Conservation (phyloP, 2,113 vertebrate species). For the Eretmochelys imbricata region DNA sequence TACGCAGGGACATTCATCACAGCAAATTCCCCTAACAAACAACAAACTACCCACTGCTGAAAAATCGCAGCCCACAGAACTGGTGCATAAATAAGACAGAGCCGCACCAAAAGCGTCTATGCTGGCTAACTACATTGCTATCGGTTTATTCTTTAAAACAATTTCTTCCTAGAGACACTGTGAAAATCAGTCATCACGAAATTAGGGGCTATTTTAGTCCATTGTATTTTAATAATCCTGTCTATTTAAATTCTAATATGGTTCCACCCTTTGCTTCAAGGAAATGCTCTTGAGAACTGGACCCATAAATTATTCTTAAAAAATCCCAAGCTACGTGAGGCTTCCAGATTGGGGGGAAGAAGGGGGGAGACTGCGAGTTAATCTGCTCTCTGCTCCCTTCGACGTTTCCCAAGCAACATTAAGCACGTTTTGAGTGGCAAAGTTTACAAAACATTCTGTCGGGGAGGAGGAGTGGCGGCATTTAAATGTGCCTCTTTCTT, state of each 20-base stretch:
- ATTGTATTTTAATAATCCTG: conserved; percentile 71
- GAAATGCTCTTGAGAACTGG: conserved; percentile 72
- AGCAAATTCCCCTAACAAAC: background rate
- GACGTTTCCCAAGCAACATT: background rate
- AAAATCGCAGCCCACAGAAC: background rate
- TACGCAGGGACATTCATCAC: background rate
- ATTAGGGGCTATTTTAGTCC: conserved; percentile 2
- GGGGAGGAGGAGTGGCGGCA: background rate
- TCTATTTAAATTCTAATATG: conserved; percentile 77
- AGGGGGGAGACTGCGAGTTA: background rate
- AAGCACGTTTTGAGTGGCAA: background rate
- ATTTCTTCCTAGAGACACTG: background rate
- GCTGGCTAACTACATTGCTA: background rate
- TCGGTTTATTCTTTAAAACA: background rate
- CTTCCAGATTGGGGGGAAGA: conserved; percentile 24
- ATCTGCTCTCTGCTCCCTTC: background rate
- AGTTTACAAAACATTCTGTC: background rate
- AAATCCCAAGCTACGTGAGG: conserved; percentile 58
- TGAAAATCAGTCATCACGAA: background rate
- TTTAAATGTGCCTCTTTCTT: background rate
- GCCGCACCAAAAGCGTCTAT: background rate
- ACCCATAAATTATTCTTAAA: conserved; percentile 75
- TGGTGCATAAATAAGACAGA: background rate
- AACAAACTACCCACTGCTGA: background rate
- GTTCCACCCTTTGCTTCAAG: conserved; percentile 60